Percentiles rank a stretch among this genome's conserved stretches.
Conservation (phyloP, 2,113 vertebrate species). For the Oncorhynchus gorbuscha region DNA sequence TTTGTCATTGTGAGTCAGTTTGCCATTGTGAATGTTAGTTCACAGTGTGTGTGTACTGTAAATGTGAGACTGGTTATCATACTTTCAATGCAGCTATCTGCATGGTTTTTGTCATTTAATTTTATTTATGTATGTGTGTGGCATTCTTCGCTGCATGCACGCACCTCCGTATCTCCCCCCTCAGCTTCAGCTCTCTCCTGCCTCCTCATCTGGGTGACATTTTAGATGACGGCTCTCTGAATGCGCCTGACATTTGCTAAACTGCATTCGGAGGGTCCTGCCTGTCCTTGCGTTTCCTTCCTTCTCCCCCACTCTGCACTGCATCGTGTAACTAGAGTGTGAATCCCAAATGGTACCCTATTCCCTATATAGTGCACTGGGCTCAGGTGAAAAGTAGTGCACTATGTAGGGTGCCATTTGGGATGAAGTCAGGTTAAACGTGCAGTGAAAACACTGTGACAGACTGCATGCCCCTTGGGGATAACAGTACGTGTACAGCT, state of each 20-base stretch:
- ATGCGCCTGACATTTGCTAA: constrained; percentile 59
- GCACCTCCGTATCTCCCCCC: background rate
- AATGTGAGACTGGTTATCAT: too few species aligned
- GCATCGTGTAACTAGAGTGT: constrained; percentile 43
- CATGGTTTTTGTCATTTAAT: too few species aligned
- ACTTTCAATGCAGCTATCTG: too few species aligned
- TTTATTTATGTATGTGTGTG: background rate
- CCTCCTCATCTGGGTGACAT: constrained; percentile 38
- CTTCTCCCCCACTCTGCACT: constrained; percentile 42
- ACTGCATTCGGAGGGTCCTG: constrained; percentile 50
- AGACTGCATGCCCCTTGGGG: constrained; percentile 8
- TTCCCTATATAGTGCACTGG: too few species aligned
- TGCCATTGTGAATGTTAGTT: too few species aligned
- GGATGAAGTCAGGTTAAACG: background rate
- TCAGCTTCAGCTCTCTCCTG: background rate
- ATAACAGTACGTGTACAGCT: background rate
- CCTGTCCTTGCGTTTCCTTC: constrained; percentile 52
- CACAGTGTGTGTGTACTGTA: too few species aligned
- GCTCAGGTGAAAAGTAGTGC: too few species aligned
- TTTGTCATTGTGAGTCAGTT: too few species aligned
- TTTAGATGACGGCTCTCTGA: constrained; percentile 35
- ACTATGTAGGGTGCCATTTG: background rate
- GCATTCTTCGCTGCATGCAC: background rate
- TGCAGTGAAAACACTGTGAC: constrained; percentile 18
- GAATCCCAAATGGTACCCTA: too few species aligned